Base-by-base conservation (phyloP, 64 coral and sea anemone species). In the Catalaphyllia jardinei region DNA sequence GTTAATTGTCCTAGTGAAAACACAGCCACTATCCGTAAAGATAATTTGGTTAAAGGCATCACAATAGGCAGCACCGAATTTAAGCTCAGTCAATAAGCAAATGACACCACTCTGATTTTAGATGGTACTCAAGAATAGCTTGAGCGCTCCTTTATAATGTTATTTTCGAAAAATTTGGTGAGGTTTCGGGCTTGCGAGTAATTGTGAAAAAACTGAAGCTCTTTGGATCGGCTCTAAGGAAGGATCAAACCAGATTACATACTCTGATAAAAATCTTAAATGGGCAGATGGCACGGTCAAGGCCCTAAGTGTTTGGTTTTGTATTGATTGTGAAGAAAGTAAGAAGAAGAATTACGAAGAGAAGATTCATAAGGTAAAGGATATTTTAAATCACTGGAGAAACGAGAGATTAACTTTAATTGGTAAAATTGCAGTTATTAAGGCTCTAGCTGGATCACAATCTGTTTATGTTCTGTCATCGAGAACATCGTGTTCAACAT, bases 81-180 rank as follows among this genome's bases (percentile, higher is more conserved):
- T 80, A 80, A 80, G 20, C 51, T 54, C 18, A 82, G 55, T 62
- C 62, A 62, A n/a, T 82, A 49, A 63, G 55, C 83, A 24, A 64
- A 86, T 72, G 83, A 86, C 24, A 71, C 71, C 2, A 72, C 63
- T 59, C 31, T 80, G 52, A 80, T 80, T 60, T 31, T 80, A 29
- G 55, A 62, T 80, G 27, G 75, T 10, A 60, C 55, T 16, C 52
- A 28, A 31, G 7, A 52, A 61, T 80, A 28, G 29, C 78, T 80
- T 29, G n/a, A 80, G 29, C n/a, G 7, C 24, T 80, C 78, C 17
- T 52, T 60, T 16, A n/a, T n/a, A n/a, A n/a, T n/a, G 25, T 11
- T 16, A 60, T 62, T 1, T 27, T 80, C 17, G 55, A 80, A 60
- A 62, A 54, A 6, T 80, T 62, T 19, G 52, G 78, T 19, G 27